These are phyloP conservation scores for Dinothrombium tinctorium DNA, from an alignment of 1,140 invertebrate genomes.

Conservation along the genomic window DNA sequence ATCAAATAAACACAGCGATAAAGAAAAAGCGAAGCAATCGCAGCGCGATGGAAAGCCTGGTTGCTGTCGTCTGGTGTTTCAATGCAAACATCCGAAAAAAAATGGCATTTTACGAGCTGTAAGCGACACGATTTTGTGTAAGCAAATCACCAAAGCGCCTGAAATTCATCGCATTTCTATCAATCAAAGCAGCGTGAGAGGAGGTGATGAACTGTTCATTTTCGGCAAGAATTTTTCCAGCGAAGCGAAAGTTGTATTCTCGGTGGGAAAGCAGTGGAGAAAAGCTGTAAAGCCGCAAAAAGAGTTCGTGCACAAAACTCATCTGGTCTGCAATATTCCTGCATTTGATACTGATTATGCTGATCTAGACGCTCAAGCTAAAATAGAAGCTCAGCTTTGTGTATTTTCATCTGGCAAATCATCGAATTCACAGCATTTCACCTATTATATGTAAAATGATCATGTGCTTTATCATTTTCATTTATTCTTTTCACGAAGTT, in stretches of 20 bases:
- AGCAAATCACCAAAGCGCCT: slow-evolving; percentile 76
- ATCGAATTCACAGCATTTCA: neutral
- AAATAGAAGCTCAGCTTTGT: neutral
- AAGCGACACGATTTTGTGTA: slow-evolving; percentile 83
- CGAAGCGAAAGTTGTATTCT: slow-evolving; percentile 37
- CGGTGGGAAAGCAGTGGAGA: neutral
- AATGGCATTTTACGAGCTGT: slow-evolving; percentile 63
- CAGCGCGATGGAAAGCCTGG: slow-evolving; percentile 25
- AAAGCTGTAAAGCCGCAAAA: neutral
- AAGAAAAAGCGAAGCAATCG: neutral
- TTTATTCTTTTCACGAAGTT: too few relatives aligned
- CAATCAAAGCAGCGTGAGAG: slow-evolving; percentile 44
- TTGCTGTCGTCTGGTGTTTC: slow-evolving; percentile 37
- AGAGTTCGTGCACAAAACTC: neutral
- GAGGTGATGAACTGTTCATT: slow-evolving; percentile 67
- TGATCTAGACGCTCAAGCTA: neutral
- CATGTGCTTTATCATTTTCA: too few relatives aligned
- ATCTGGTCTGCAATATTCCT: neutral
- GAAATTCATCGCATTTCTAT: slow-evolving; percentile 83
- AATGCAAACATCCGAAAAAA: slow-evolving; percentile 30
- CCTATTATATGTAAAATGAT: neutral
- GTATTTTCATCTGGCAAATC: neutral
- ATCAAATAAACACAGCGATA: neutral
- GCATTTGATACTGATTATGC: neutral
- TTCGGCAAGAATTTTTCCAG: slow-evolving; percentile 94